These are phyloP conservation scores for Daktulosphaira vitifoliae DNA, from an alignment of 1,140 invertebrate genomes.

Conservation along the genomic window DNA sequence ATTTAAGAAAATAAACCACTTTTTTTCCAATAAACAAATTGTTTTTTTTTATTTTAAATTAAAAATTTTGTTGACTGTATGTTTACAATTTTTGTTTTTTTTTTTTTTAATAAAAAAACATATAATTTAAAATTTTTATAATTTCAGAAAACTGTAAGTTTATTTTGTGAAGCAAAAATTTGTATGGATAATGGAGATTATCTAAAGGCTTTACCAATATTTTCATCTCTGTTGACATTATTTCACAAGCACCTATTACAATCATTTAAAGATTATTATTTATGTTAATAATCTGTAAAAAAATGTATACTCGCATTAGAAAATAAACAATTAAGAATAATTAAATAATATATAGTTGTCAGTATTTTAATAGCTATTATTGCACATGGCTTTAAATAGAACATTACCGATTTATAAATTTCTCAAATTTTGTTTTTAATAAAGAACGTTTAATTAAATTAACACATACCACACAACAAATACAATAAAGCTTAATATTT, in stretches of 20 bases:
- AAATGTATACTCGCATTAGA: conserved; percentile 61
- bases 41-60: background rate
- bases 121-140: background rate
- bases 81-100: background rate
- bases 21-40: background rate
- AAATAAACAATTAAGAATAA: conserved; percentile 44
- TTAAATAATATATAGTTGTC: background rate
- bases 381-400: too few species aligned
- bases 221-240: conserved; percentile 54
- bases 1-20: background rate
- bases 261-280: conserved; percentile 70
- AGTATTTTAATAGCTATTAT: background rate
- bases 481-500: too few species aligned
- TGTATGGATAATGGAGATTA: conserved; percentile 55
- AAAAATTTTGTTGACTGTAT: background rate
- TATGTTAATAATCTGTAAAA: conserved; percentile 70
- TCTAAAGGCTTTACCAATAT: conserved; percentile 56
- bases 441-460: too few species aligned
- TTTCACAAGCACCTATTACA: conserved; percentile 61
- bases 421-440: too few species aligned
- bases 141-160: conserved; percentile 62
- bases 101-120: background rate
- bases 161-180: conserved; percentile 56
- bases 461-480: too few species aligned
- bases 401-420: too few species aligned